These are phyloP conservation scores for Heliconius hewitsoni DNA, from an alignment of 1,140 invertebrate species.

Conservation along the genomic window DNA sequence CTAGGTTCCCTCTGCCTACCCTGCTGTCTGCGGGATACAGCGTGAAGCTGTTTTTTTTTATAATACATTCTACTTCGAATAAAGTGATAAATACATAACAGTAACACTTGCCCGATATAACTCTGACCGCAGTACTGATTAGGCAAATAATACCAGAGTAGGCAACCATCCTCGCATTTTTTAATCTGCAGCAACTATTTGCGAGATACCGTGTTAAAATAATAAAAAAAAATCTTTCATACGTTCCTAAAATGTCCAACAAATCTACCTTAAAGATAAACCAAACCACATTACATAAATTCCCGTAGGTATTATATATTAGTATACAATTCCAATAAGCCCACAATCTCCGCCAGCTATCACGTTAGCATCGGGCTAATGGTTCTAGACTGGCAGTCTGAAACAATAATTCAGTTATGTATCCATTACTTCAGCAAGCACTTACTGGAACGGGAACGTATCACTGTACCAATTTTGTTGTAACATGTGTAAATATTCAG, in stretches of 20 bases:
- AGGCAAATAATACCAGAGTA: no score
- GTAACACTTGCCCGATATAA: no score
- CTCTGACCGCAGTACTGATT: no score
- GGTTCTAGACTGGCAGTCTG: constrained; percentile 8
- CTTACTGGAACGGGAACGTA: background rate
- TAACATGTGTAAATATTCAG: background rate
- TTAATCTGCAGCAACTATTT: no score
- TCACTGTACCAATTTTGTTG: background rate
- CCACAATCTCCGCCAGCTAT: constrained; percentile 24
- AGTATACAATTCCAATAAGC: constrained; percentile 14
- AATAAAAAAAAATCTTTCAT: no score
- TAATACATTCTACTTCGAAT: no score
- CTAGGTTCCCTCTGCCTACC: no score
- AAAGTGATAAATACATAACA: no score
- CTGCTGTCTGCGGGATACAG: no score
- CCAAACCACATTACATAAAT: background rate
- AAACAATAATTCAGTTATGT: constrained; percentile 18
- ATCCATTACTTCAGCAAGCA: constrained; percentile 19
- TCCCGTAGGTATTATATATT: background rate
- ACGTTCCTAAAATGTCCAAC: background rate
- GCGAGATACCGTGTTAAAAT: no score
- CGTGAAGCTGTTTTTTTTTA: no score
- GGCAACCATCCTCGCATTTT: no score
- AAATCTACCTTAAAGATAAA: background rate
- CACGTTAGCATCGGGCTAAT: constrained; percentile 25